A percentile compares a stretch with the other conserved stretches of the same genome.
Conservation (phyloP, 2,888 invertebrate species). For the Calliopum simillimum region DNA sequence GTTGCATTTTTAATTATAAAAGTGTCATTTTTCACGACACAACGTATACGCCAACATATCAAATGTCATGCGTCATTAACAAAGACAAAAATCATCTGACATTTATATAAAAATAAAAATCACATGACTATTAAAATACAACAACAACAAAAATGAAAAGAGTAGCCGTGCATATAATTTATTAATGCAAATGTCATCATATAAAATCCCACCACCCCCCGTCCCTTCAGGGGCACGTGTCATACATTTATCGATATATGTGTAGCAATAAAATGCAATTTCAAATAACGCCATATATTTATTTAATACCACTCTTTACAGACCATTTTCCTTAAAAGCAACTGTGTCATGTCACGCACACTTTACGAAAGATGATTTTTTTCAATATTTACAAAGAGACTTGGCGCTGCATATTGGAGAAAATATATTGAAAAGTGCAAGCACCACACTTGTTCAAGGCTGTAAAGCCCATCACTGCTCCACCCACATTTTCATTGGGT, state of each 20-base stretch:
- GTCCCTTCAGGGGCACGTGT: neutral
- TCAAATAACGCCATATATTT: too few species aligned
- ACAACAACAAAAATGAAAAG: neutral
- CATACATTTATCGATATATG: neutral
- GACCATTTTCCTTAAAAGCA: too few species aligned
- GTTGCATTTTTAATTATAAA: neutral
- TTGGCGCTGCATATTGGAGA: constrained; percentile 4
- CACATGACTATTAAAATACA: neutral
- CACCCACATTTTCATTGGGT: neutral
- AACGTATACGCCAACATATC: constrained; percentile 3
- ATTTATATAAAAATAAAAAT: neutral
- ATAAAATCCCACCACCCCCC: neutral
- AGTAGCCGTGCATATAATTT: neutral
- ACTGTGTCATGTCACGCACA: neutral
- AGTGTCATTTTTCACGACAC: constrained; percentile 21
- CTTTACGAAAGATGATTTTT: neutral
- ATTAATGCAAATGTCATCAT: neutral
- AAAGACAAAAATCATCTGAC: neutral
- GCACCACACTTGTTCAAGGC: neutral
- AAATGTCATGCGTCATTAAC: constrained; percentile 18
- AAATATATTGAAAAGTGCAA: neutral
- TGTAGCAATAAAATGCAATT: too few species aligned
- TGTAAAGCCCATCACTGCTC: neutral
- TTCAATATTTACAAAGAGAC: neutral
- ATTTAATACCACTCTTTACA: too few species aligned